Evolutionary conservation across 2,797 vertebrate genomes (phyloP).

Genomic region (Galaxias olidus): DNA sequence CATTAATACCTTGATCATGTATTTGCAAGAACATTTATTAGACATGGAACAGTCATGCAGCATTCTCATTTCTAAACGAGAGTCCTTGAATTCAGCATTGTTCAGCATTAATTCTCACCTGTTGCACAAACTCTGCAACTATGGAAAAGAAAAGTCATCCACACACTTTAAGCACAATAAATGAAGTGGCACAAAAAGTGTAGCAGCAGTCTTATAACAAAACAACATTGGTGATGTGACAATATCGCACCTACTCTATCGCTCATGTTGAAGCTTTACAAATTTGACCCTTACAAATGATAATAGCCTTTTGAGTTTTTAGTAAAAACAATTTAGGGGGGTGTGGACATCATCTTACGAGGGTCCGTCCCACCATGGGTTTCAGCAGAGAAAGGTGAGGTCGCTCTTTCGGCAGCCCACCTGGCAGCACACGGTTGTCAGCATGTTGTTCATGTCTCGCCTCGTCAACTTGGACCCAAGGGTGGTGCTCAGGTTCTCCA

Average conservation of each 20-base stretch:
- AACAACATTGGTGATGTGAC: no score
- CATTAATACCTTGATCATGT: constrained; percentile 11
- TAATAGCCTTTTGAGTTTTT: no score
- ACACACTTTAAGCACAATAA: no score
- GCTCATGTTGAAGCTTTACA: no score
- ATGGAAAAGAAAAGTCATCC: no score
- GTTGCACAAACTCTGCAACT: background rate
- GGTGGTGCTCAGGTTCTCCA: constrained; percentile 50
- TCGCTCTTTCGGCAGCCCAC: constrained; percentile 80
- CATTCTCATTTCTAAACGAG: constrained; percentile 5
- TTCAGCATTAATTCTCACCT: constrained; percentile 9
- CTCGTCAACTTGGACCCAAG: constrained; percentile 39
- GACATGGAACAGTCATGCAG: background rate
- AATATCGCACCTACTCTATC: no score
- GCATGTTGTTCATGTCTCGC: constrained; percentile 69
- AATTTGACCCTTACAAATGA: no score
- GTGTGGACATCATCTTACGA: background rate
- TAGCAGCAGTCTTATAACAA: no score
- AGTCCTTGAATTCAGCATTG: background rate
- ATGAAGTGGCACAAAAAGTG: no score
- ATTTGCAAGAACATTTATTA: constrained; percentile 71
- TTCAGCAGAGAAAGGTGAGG: constrained; percentile 77
- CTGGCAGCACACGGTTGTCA: constrained; percentile 74
- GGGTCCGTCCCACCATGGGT: background rate
- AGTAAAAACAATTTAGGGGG: background rate